phyloP scores from a whole-genome alignment of 2,888 invertebrate species.

The Philereme vetulata region DNA sequence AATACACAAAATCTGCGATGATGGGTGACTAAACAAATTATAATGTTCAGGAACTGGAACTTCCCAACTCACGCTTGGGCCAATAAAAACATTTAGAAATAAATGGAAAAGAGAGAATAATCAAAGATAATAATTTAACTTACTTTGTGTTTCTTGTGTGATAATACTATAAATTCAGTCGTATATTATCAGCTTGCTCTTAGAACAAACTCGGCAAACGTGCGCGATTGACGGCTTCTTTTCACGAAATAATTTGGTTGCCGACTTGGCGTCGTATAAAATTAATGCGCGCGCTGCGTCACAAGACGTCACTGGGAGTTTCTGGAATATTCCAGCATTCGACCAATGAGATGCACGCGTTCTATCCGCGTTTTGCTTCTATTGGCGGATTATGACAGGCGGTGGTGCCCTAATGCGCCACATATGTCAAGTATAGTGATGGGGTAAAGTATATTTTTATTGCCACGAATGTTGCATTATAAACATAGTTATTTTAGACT shows the following conservation, averaged over 20 bases:
- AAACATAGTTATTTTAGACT: too few relatives aligned
- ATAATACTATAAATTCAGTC: conserved; percentile 58
- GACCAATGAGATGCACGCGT: conserved; percentile 59
- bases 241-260: conserved; percentile 64
- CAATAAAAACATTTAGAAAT: conserved; percentile 5
- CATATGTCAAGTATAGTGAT: conserved; percentile 40
- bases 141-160: conserved; percentile 60
- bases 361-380: conserved; percentile 40
- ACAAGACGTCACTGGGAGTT: conserved; percentile 67
- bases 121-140: conserved; percentile 43
- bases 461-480: too few relatives aligned
- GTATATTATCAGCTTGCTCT: conserved; percentile 61
- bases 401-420: conserved; percentile 39
- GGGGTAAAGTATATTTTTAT: conserved; percentile 15
- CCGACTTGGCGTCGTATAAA: conserved; percentile 47
- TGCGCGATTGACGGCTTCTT: conserved; percentile 81
- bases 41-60: conserved; percentile 9
- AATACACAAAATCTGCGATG: not conserved
- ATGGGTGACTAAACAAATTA: conserved; percentile 20
- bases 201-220: conserved; percentile 73
- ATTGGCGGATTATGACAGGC: conserved; percentile 60
- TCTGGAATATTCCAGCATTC: conserved; percentile 73
- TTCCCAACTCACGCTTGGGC: conserved; percentile 21
- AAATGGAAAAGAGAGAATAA: not conserved
- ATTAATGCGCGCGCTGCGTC: conserved; percentile 56